These are phyloP conservation scores for Spodoptera exigua DNA, from an alignment of 2,888 invertebrate genomes.

Conservation along the genomic window DNA sequence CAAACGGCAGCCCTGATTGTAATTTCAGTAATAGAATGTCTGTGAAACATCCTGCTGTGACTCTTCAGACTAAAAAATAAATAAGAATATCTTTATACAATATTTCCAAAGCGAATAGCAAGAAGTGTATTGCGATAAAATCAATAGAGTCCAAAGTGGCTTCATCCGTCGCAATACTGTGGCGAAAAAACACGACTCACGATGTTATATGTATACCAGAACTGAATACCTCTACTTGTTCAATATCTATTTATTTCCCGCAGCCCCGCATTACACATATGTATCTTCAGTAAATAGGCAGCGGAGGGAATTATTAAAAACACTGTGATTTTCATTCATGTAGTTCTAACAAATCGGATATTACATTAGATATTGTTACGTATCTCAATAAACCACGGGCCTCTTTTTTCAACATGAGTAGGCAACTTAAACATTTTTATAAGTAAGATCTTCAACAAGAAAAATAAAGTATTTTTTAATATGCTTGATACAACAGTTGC, in stretches of 20 bases:
- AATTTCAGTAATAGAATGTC: slow-evolving; percentile 15
- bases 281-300: too few relatives aligned
- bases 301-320: too few relatives aligned
- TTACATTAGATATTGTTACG: too few relatives aligned
- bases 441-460: too few relatives aligned
- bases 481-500: too few relatives aligned
- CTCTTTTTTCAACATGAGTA: too few relatives aligned
- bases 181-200: slow-evolving; percentile 11
- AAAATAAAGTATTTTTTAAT: too few relatives aligned
- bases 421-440: too few relatives aligned
- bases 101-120: slow-evolving; percentile 27
- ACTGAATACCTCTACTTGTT: background rate
- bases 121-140: slow-evolving; percentile 41
- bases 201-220: background rate
- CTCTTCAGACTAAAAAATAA: slow-evolving; percentile 5
- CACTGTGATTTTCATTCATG: too few relatives aligned
- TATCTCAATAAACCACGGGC: too few relatives aligned
- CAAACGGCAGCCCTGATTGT: background rate
- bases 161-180: slow-evolving; percentile 23
- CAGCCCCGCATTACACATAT: background rate
- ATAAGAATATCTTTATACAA: background rate
- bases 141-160: slow-evolving; percentile 45
- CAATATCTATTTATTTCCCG: background rate
- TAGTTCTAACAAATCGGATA: too few relatives aligned
- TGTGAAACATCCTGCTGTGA: background rate